Percentiles rank a stretch among this genome's conserved stretches.
Conservation (phyloP, 2,113 vertebrate genomes). For the Anoura caudifer region DNA sequence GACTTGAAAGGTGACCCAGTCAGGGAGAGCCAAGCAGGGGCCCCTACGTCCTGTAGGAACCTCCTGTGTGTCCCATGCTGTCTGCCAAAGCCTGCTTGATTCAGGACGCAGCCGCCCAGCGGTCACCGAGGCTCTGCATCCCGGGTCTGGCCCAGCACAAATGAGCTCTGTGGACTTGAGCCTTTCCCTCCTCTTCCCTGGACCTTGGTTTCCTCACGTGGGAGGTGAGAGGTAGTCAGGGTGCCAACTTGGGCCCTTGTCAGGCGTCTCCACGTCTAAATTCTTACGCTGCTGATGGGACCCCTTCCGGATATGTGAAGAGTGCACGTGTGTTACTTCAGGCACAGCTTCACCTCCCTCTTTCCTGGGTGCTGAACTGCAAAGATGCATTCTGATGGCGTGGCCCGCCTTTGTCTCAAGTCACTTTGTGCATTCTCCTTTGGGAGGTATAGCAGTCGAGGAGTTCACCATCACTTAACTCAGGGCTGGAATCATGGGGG, state of each 20-base stretch:
- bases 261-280: background rate
- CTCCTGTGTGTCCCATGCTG: background rate
- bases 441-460: background rate
- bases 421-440: background rate
- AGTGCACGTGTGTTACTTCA: background rate
- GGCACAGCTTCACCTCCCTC: background rate
- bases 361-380: background rate
- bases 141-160: background rate
- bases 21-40: background rate
- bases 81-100: background rate
- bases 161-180: background rate
- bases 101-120: background rate
- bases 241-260: background rate
- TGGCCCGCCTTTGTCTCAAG: background rate
- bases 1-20: background rate
- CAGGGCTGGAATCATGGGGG: background rate
- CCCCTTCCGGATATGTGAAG: background rate
- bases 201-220: background rate
- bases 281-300: background rate
- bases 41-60: background rate
- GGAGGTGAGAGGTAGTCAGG: background rate
- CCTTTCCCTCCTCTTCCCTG: background rate
- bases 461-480: background rate
- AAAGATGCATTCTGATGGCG: background rate
- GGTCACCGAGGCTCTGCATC: rapidly evolving